These are phyloP conservation scores for Tupiocoris notatus DNA, from an alignment of 2,888 invertebrate species.

Conservation along the genomic window DNA sequence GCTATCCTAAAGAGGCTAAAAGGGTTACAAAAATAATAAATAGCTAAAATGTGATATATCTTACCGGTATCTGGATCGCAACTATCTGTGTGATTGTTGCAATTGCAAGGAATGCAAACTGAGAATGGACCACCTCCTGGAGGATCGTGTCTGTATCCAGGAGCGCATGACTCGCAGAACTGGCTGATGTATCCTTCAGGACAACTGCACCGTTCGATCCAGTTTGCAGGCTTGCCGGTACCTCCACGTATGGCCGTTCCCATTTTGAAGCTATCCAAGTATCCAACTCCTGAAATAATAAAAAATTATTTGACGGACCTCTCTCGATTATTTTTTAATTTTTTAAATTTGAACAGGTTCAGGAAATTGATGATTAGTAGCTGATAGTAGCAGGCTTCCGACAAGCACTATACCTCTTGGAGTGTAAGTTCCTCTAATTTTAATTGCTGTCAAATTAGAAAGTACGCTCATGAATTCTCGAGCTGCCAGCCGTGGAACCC, in stretches of 20 bases:
- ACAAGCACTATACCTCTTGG: slow-evolving; percentile 72
- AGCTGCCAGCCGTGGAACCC: slow-evolving; percentile 87
- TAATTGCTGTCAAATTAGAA: slow-evolving; percentile 89
- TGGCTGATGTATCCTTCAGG: slow-evolving; percentile 85
- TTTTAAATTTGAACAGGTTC: neutral
- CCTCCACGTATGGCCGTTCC: slow-evolving; percentile 84
- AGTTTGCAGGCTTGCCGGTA: slow-evolving; percentile 75
- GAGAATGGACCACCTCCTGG: slow-evolving; percentile 91
- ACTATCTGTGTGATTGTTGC: slow-evolving; percentile 92
- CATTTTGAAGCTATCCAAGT: slow-evolving; percentile 82
- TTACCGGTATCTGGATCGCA: slow-evolving; percentile 91
- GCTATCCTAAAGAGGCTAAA: too few species aligned
- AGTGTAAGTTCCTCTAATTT: slow-evolving; percentile 89
- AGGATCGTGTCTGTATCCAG: slow-evolving; percentile 89
- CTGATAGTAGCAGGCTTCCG: too few species aligned
- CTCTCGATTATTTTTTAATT: neutral
- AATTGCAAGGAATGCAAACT: slow-evolving; percentile 92
- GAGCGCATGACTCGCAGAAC: slow-evolving; percentile 95
- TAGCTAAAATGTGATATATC: too few species aligned
- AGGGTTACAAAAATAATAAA: too few species aligned
- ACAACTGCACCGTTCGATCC: slow-evolving; percentile 94
- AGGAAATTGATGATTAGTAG: too few species aligned
- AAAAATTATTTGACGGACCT: neutral
- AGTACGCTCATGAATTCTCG: slow-evolving; percentile 89
- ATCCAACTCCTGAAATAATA: slow-evolving; percentile 65